phyloP scores from a whole-genome alignment of 2,113 vertebrate species.

The Cairina moschata region DNA sequence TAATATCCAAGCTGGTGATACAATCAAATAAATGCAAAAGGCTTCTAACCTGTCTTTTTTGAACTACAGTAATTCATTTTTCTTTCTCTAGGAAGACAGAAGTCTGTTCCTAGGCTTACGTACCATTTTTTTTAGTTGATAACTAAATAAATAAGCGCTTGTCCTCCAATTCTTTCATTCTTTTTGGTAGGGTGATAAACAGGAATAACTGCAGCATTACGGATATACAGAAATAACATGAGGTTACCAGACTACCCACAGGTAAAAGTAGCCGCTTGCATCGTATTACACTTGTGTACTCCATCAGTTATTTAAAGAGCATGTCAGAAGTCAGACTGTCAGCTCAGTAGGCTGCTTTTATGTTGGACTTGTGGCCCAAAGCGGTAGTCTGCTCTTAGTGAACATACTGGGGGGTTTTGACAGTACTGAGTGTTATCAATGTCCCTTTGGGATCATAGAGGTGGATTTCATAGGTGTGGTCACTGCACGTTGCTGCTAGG shows the following conservation, averaged over 20 bases:
- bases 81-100: neutral
- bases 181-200: neutral
- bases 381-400: neutral
- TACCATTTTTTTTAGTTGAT: neutral
- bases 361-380: neutral
- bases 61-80: neutral
- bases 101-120: neutral
- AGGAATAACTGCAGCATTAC: neutral
- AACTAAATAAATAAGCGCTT: neutral
- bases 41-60: neutral
- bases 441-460: neutral
- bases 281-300: neutral
- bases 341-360: neutral
- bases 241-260: neutral
- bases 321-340: neutral
- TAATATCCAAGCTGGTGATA: constrained; percentile 38
- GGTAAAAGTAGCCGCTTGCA: neutral
- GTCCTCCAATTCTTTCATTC: neutral
- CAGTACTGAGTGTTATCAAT: accelerated
- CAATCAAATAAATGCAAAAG: neutral
- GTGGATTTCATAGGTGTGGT: neutral
- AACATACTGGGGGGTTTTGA: neutral
- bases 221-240: accelerated
- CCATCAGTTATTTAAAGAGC: accelerated
- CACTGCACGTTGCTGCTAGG: neutral